Evolutionary conservation across 2,113 vertebrate genomes (phyloP).

Genomic region (Capreolus pygargus): DNA sequence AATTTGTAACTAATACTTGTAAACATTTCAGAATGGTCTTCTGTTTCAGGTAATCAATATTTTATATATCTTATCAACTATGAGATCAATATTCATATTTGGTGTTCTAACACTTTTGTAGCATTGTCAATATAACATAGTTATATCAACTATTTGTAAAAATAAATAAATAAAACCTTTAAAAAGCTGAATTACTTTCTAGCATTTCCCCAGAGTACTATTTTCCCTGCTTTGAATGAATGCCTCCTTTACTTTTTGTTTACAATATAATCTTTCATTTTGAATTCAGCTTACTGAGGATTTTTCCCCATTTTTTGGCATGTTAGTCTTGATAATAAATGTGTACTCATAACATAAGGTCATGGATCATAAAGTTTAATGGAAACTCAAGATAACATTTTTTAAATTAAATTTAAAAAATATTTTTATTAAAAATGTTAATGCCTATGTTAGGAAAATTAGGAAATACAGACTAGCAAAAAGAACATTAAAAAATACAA

Average conservation of each 20-base stretch:
- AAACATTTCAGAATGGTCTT: background rate
- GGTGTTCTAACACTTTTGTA: background rate
- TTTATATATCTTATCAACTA: background rate
- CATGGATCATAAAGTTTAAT: slow-evolving; percentile 9
- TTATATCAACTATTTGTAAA: slow-evolving; percentile 6
- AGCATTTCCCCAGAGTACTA: background rate
- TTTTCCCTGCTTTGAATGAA: slow-evolving; percentile 2
- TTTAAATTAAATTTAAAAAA: background rate
- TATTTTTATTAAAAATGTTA: slow-evolving; percentile 31
- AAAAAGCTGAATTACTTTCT: slow-evolving; percentile 1
- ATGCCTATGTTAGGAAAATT: slow-evolving; percentile 18
- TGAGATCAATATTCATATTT: background rate
- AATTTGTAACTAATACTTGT: background rate
- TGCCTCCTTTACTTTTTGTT: background rate
- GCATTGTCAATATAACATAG: background rate
- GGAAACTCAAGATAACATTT: background rate
- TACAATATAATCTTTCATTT: slow-evolving; percentile 22
- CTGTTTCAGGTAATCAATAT: background rate
- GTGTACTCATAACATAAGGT: background rate
- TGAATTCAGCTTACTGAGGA: background rate
- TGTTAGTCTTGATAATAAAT: slow-evolving; percentile 11
- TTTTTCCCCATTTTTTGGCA: background rate
- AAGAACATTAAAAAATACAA: background rate
- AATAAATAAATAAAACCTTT: slow-evolving; percentile 16
- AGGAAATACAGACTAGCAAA: slow-evolving; percentile 15